A percentile compares a stretch with the other conserved stretches of the same genome.
phyloP scores from a whole-genome alignment of 2,888 invertebrate genomes.

The Hyles lineata region DNA sequence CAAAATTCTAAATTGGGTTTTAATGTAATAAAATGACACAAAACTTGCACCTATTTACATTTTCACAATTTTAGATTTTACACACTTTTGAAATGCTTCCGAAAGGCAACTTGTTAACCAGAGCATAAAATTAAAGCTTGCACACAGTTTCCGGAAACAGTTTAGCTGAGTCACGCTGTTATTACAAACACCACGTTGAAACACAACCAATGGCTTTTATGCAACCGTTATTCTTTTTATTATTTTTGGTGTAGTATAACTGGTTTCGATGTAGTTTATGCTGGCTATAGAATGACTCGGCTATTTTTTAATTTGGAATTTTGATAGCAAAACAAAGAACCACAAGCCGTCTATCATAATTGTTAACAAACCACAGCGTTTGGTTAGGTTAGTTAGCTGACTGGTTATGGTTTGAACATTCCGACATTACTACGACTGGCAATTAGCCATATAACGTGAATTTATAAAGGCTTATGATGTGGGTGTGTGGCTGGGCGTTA shows the following conservation, averaged over 20 bases:
- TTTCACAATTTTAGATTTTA: neutral
- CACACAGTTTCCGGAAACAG: neutral
- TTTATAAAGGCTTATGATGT: neutral
- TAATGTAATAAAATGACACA: neutral
- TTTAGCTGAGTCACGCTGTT: constrained; percentile 25
- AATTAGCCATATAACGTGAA: constrained; percentile 2
- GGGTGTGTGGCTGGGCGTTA: neutral
- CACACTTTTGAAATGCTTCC: neutral
- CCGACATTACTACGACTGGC: neutral
- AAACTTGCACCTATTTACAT: neutral
- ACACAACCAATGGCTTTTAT: neutral
- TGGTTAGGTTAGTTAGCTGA: neutral
- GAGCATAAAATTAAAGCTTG: constrained; percentile 24
- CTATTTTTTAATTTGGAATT: neutral
- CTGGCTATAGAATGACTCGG: too few relatives aligned
- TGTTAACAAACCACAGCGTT: constrained; percentile 6
- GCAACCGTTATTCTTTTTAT: neutral
- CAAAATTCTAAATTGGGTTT: too few relatives aligned
- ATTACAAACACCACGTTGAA: constrained; percentile 1
- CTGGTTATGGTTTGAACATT: constrained; percentile 1
- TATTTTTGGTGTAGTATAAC: neutral
- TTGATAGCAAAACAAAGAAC: too few relatives aligned
- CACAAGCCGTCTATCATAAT: neutral
- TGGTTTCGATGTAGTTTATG: neutral
- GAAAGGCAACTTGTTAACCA: constrained; percentile 10